A percentile compares a stretch with the other conserved stretches of the same genome.
phyloP scores from a whole-genome alignment of 1,140 invertebrate species.

The Antheraea mylitta region DNA sequence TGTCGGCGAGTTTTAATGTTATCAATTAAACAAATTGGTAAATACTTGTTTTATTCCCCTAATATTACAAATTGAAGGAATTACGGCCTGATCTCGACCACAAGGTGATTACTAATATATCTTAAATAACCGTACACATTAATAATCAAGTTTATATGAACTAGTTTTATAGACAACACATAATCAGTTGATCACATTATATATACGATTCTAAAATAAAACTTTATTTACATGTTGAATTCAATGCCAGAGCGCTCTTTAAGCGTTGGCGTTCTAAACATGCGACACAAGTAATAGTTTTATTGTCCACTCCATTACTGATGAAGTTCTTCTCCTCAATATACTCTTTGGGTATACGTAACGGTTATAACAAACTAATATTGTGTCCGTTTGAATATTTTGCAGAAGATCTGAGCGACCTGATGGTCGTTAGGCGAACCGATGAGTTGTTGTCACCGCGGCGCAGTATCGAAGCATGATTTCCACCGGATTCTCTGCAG shows the following conservation, averaged over 20 bases:
- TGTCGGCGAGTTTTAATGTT: too few relatives aligned
- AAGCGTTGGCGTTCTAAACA: constrained; percentile 26
- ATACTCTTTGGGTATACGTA: constrained; percentile 13
- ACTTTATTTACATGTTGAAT: background rate
- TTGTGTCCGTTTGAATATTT: constrained; percentile 66
- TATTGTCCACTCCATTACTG: constrained; percentile 12
- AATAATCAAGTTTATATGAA: background rate
- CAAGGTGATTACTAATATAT: too few relatives aligned
- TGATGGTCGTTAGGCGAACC: constrained; percentile 54
- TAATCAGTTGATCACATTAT: background rate
- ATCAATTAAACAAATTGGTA: too few relatives aligned
- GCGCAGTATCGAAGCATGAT: constrained; percentile 52
- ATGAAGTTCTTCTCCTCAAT: constrained; percentile 22
- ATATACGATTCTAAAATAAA: background rate
- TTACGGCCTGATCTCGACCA: too few relatives aligned
- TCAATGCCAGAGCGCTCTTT: background rate
- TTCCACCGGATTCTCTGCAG: constrained; percentile 64
- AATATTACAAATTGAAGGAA: too few relatives aligned
- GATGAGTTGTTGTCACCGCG: constrained; percentile 62
- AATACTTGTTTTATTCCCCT: too few relatives aligned
- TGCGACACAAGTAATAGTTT: constrained; percentile 24
- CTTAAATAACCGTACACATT: background rate
- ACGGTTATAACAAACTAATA: constrained; percentile 59
- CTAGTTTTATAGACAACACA: background rate
- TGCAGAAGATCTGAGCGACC: constrained; percentile 56